These are phyloP conservation scores for Gymnarchus niloticus DNA, from an alignment of 2,113 vertebrate species.

Conservation along the genomic window DNA sequence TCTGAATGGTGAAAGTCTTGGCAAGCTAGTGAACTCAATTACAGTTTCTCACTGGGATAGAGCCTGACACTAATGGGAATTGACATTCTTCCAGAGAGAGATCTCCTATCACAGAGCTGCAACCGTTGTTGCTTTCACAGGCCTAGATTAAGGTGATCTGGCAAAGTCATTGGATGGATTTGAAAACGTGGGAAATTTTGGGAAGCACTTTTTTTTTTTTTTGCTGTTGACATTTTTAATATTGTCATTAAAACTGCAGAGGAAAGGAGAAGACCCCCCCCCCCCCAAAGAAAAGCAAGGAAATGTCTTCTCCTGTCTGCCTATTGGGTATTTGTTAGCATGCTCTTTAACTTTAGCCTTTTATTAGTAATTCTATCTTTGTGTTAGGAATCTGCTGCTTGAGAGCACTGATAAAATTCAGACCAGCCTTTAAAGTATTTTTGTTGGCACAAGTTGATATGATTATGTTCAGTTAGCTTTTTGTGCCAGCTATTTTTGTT, in stretches of 20 bases:
- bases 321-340: not conserved
- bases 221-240: not conserved
- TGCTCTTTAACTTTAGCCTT: not conserved
- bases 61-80: constrained; percentile 37
- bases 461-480: not conserved
- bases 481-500: not conserved
- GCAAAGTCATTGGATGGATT: constrained; percentile 43
- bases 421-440: not conserved
- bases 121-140: constrained; percentile 33
- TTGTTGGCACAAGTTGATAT: not conserved
- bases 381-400: no score
- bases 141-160: constrained; percentile 38
- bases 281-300: not conserved
- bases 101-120: constrained; percentile 20
- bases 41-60: constrained; percentile 10
- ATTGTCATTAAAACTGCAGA: not conserved
- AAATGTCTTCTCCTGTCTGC: not conserved
- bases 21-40: constrained; percentile 14
- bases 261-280: not conserved
- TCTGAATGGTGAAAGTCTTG: constrained; percentile 20
- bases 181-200: constrained; percentile 31
- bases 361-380: not conserved
- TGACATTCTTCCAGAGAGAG: constrained; percentile 26
- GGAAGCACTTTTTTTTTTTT: constrained; percentile 9
- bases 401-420: not conserved